Evolutionary conservation across 2,888 invertebrate genomes (phyloP).

Genomic region (Agrilus mali): DNA sequence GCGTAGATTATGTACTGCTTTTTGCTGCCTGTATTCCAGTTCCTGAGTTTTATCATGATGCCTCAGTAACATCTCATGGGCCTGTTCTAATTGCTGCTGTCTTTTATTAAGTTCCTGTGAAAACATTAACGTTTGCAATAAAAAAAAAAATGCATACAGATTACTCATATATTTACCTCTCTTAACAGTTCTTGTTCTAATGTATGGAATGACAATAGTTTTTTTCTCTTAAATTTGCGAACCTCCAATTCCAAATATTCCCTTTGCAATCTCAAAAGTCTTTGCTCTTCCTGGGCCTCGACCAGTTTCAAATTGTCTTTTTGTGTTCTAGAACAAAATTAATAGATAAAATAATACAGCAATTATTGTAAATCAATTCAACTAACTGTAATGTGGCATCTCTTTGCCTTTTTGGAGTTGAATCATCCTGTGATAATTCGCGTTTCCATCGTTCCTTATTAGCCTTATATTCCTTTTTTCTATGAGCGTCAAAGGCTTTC

Average conservation of each 20-base stretch:
- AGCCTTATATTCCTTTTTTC: conserved; percentile 93
- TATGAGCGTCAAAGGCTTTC: conserved; percentile 81
- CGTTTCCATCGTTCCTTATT: conserved; percentile 96
- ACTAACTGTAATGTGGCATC: conserved; percentile 77
- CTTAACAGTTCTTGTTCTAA: conserved; percentile 83
- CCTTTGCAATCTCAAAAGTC: conserved; percentile 75
- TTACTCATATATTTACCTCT: conserved; percentile 49
- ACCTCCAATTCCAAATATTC: conserved; percentile 87
- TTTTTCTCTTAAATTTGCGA: conserved; percentile 82
- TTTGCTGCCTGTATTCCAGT: conserved; percentile 89
- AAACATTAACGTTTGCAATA: neutral
- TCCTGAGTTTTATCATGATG: conserved; percentile 97
- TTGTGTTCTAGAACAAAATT: conserved; percentile 49
- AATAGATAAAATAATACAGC: neutral
- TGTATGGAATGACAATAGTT: conserved; percentile 73
- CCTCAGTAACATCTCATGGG: conserved; percentile 83
- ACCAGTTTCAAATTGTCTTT: conserved; percentile 85
- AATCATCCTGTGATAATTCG: conserved; percentile 82
- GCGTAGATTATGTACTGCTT: conserved; percentile 83
- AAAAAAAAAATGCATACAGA: neutral
- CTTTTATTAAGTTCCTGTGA: conserved; percentile 84
- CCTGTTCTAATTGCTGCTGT: conserved; percentile 89
- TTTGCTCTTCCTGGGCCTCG: conserved; percentile 82
- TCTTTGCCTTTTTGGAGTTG: conserved; percentile 80
- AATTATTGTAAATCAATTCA: conserved; percentile 1